Conservation (phyloP, 1,140 invertebrate genomes). For the Drosophila albomicans region DNA sequence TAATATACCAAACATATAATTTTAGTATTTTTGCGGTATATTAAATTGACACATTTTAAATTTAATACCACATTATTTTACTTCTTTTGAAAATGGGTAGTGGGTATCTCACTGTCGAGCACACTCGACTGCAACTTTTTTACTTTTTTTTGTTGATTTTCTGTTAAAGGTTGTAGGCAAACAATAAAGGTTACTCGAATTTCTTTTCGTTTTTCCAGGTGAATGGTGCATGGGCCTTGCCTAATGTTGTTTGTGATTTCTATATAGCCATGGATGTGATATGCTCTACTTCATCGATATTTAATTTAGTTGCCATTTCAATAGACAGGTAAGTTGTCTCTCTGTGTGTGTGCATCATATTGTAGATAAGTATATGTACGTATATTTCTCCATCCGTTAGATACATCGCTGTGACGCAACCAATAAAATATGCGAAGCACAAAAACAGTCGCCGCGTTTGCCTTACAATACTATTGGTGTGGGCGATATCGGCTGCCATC, state of each 20-base stretch:
- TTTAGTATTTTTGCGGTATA: too few relatives aligned
- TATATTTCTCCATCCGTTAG: slow-evolving; percentile 86
- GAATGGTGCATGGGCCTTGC: slow-evolving; percentile 94
- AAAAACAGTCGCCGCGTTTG: slow-evolving; percentile 98
- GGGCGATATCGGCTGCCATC: slow-evolving; percentile 97
- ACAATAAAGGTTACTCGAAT: neutral
- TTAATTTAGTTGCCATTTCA: slow-evolving; percentile 99
- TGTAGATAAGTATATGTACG: too few relatives aligned
- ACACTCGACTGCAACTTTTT: too few relatives aligned
- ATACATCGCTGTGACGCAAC: slow-evolving; percentile 99
- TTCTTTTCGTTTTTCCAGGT: slow-evolving; percentile 86
- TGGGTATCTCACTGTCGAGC: too few relatives aligned
- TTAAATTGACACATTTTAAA: too few relatives aligned
- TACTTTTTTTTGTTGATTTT: too few relatives aligned
- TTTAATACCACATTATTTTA: too few relatives aligned
- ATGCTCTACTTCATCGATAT: slow-evolving; percentile 99
- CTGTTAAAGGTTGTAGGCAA: neutral
- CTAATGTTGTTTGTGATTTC: slow-evolving; percentile 97
- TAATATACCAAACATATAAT: too few relatives aligned
- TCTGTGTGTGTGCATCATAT: too few relatives aligned
- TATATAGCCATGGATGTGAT: slow-evolving; percentile 99
- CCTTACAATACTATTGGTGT: slow-evolving; percentile 97
- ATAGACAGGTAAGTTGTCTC: slow-evolving; percentile 95
- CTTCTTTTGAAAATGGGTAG: too few relatives aligned
- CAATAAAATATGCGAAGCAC: slow-evolving; percentile 99